phyloP scores from a whole-genome alignment of 2,113 vertebrate species.

The Tautogolabrus adspersus region DNA sequence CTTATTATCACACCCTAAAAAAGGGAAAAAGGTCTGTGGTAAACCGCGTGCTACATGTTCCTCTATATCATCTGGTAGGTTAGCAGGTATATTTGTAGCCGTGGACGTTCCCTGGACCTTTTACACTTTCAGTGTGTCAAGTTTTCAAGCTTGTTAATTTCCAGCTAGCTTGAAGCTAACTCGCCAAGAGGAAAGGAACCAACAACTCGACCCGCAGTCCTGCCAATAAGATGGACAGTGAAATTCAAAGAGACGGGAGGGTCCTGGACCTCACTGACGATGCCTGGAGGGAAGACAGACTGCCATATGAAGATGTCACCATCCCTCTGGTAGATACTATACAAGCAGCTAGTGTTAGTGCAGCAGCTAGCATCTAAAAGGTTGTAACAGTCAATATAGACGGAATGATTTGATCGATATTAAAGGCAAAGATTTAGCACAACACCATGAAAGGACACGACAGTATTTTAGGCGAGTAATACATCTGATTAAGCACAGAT shows the following conservation, averaged over 20 bases:
- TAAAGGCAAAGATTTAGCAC: too few species aligned
- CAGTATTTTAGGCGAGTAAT: too few species aligned
- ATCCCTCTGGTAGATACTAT: constrained; percentile 89
- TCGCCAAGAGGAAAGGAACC: background rate
- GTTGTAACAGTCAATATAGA: background rate
- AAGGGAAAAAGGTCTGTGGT: too few species aligned
- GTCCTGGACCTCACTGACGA: constrained; percentile 97
- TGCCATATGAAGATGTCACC: constrained; percentile 96
- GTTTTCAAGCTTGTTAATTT: too few species aligned
- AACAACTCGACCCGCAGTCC: too few species aligned
- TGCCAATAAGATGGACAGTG: constrained; percentile 90
- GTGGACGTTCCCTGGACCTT: background rate
- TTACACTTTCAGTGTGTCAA: background rate
- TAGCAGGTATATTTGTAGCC: background rate
- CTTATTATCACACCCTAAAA: too few species aligned
- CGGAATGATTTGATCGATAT: too few species aligned
- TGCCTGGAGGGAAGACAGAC: constrained; percentile 95
- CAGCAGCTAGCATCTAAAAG: too few species aligned
- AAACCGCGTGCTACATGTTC: too few species aligned
- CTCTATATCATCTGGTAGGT: too few species aligned
- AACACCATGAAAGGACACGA: too few species aligned
- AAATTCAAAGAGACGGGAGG: constrained; percentile 95
- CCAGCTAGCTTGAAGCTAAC: background rate
- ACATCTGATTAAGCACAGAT: background rate
- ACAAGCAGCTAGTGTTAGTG: background rate